Base-by-base conservation (phyloP, 53 echinoderm and acorn worm species). In the Holothuria leucospilota region DNA sequence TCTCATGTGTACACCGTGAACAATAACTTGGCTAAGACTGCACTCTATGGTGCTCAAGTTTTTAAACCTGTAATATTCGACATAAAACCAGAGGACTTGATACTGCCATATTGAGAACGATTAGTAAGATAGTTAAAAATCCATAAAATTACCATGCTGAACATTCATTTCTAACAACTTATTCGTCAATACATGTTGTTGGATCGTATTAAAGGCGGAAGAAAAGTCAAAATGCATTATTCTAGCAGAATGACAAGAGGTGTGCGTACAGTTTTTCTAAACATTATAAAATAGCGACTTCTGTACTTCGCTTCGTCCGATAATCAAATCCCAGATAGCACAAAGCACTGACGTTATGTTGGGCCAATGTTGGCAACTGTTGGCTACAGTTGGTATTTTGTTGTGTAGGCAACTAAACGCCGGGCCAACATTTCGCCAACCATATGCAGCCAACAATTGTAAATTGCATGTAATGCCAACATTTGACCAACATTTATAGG, bases 151-250 rank as follows among this genome's bases (percentile, higher is more conserved):
- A 61, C 59, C 52, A 27, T 29, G 41, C 6, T 6, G 71, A 2
- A 58, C 81, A 81, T 81, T 81, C 69, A 81, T 52, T 8, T 24
- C 28, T 51, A 81, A 25, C n/a, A 68, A 52, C 59, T 68, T 88
- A 62, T 70, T 39, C 27, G 34, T 68, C 70, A 79, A 14, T 21
- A 88, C 20, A 34, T 34, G 34, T 34, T 1, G 24, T 40, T 39
- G 28, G 18, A 28, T 46, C 40, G 20, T 74, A 39, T 18, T 14
- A 39, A 34, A 74, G 24, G 38, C 42, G 74, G n/a, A 74, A 46
- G n/a, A 38, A 46, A 39, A 40, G 40, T 41, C 14, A 16, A 46
- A 40, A 74, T 34, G 69, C 58, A 51, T 51, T 6, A 42, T 69
- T 40, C 70, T 30, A 69, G 69, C 71, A 51, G 58, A 85, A 14